Evolutionary conservation across 2,797 vertebrate genomes (phyloP).

Genomic region (Xiphorhynchus erythropygius): DNA sequence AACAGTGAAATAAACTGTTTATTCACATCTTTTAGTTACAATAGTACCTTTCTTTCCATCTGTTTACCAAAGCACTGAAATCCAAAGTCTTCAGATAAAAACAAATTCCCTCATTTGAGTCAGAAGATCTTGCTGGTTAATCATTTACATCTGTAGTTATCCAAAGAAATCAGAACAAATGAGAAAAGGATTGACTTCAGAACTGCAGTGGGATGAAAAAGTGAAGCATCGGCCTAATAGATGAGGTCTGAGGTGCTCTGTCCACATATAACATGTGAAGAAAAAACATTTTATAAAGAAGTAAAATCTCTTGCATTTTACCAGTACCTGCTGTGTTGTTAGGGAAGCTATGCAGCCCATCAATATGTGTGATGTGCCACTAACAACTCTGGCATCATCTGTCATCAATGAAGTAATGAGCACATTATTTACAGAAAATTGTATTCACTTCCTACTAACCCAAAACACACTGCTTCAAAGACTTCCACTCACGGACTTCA

Average conservation of each 20-base stretch:
- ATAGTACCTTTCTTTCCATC: neutral
- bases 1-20: neutral
- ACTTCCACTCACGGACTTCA: neutral
- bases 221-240: neutral
- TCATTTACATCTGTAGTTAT: neutral
- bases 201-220: neutral
- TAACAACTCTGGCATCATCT: neutral
- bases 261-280: neutral
- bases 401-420: neutral
- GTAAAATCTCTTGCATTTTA: neutral
- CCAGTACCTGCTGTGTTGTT: neutral
- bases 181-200: neutral
- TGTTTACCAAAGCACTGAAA: neutral
- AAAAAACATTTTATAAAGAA: neutral
- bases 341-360: neutral
- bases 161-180: neutral
- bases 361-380: neutral
- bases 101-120: neutral
- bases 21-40: neutral
- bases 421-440: neutral
- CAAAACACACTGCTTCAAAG: neutral
- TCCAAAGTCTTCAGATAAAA: neutral
- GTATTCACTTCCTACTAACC: neutral
- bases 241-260: neutral
- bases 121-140: neutral